Percentiles rank a stretch among this genome's conserved stretches.
Evolutionary conservation across 2,797 vertebrate genomes (phyloP).

Genomic region (Mareca penelope): DNA sequence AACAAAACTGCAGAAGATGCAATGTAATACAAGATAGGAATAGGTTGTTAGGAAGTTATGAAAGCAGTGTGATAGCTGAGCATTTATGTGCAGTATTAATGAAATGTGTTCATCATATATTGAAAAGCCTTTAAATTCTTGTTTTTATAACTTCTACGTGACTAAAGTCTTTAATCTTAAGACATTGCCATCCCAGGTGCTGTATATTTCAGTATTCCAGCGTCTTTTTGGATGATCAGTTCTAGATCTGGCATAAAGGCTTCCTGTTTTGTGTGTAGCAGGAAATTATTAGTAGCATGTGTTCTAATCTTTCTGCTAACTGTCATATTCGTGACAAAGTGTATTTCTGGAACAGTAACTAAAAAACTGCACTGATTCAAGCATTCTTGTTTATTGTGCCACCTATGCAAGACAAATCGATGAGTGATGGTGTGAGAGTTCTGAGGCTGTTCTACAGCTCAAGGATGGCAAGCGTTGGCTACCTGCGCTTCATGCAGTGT

Average conservation of each 20-base stretch:
- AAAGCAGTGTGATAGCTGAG: background rate
- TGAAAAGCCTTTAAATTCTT: background rate
- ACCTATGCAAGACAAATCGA: background rate
- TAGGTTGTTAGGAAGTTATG: background rate
- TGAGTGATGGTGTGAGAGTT: rapidly evolving
- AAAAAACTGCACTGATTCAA: background rate
- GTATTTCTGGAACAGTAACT: background rate
- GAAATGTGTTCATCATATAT: background rate
- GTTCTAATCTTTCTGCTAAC: background rate
- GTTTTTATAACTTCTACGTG: background rate
- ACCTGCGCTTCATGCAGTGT: rapidly evolving
- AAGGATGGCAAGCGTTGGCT: background rate
- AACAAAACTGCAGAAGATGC: background rate
- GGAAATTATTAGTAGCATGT: background rate
- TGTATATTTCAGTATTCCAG: background rate
- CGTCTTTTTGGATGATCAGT: background rate
- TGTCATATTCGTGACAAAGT: background rate
- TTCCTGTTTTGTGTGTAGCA: background rate
- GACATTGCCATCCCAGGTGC: background rate
- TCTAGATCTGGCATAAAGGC: background rate
- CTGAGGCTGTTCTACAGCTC: background rate
- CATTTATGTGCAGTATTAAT: background rate
- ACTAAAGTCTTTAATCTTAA: background rate
- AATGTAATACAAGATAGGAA: background rate
- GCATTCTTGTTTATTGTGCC: background rate